phyloP scores from a whole-genome alignment of 2,797 vertebrate genomes.

The Sebastes oblongus region DNA sequence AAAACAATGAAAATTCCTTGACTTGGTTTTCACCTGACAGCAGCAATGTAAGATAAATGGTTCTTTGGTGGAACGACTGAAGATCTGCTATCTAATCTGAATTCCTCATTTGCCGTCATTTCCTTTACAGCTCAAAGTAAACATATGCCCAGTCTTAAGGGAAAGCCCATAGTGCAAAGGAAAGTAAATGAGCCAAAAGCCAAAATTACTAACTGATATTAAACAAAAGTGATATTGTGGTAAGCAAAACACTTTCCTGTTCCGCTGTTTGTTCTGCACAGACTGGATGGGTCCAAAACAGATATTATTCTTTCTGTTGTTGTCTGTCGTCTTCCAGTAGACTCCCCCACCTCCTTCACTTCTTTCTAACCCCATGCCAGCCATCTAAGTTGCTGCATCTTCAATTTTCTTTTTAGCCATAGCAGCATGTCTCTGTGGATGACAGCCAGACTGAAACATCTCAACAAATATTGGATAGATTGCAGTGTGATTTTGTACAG shows the following conservation, averaged over 20 bases:
- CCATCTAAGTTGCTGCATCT: too few relatives aligned
- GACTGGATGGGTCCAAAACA: background rate
- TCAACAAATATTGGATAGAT: background rate
- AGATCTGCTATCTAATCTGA: slow-evolving; percentile 37
- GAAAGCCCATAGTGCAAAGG: background rate
- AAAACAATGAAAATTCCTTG: slow-evolving; percentile 4
- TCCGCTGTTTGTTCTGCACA: background rate
- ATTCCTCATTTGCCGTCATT: slow-evolving; percentile 25
- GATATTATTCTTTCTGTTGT: background rate
- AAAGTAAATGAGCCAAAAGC: background rate
- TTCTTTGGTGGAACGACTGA: background rate
- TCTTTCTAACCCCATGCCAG: background rate
- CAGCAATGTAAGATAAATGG: slow-evolving; percentile 10
- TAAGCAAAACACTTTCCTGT: background rate
- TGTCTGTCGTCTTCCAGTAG: background rate
- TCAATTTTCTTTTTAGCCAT: background rate
- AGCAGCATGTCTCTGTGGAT: background rate
- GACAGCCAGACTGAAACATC: background rate
- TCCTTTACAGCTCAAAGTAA: slow-evolving; percentile 24
- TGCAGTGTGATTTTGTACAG: background rate
- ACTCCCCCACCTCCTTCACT: background rate
- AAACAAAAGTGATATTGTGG: background rate
- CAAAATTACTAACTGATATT: background rate
- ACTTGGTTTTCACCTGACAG: slow-evolving; percentile 22
- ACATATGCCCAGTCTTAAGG: background rate